Base-by-base conservation (phyloP, 2,888 invertebrate species). In the Anticlea derivata region DNA sequence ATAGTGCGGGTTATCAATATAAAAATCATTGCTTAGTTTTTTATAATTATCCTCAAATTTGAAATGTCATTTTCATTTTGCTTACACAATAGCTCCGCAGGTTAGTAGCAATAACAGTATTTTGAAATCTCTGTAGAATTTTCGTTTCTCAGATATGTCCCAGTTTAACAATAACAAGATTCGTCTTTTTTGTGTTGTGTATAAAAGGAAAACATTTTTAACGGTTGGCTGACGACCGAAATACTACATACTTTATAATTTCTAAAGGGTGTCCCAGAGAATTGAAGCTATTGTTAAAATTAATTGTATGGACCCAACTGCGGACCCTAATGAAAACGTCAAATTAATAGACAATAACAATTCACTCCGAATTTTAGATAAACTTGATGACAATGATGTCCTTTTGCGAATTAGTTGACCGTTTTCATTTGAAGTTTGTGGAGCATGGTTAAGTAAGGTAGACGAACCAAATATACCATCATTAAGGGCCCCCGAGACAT, bases 291-390 rank as follows among this genome's bases (percentile, higher is more conserved):
- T 55, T 57, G 57, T 60, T 53, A n/a, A 37, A 47, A 46, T 46
- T 57, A 55, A 60, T 57, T 52, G 50, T 55, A 38, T 31, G 22
- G 40, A 45, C 47, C 47, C 26, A 34, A 50, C 46, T 31, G 37
- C 1, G 49, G 27, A 38, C 35, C 47, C 47, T 33, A 49, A 55
- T 57, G 50, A 50, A 57, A 50, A 50, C 44, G 49, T 46, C 45
- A 30, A 54, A 59, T 50, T 56, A 54, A 53, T 55, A 34, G 49
- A 52, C 38, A 48, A 40, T 50, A 48, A 50, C 41, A 41, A 35
- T 52, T 54, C 47, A 48, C 44, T 50, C 13, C 38, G 45, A 44
- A 22, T 44, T 45, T 3, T 24, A 23, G 17, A 45, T 38, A 30
- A 24, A 40, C 20, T 38, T 38, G 6, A 22, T n/a, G 30, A 47